A percentile compares a stretch with the other conserved stretches of the same genome.
phyloP scores from a whole-genome alignment of 2,797 vertebrate genomes.

The Florisuga fusca region DNA sequence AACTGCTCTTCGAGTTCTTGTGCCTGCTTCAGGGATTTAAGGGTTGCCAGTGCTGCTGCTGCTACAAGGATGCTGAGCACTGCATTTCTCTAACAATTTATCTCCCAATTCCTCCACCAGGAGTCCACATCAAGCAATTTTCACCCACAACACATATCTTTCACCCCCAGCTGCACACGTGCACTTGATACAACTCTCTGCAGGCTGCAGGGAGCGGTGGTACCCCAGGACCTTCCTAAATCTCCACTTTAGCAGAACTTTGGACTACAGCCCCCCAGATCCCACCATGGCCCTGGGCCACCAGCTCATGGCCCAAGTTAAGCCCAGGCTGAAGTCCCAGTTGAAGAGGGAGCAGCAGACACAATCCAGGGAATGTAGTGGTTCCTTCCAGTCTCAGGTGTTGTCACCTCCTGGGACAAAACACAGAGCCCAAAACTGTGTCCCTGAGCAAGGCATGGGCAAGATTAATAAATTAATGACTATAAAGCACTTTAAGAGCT shows the following conservation, averaged over 20 bases:
- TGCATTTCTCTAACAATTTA: not conserved
- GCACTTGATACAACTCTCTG: not conserved
- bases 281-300: fast-evolving
- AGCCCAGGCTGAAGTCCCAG: not conserved
- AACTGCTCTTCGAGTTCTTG: not conserved
- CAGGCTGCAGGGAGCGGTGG: not conserved
- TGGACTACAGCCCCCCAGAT: not conserved
- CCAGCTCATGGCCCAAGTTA: not conserved
- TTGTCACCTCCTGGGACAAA: not conserved
- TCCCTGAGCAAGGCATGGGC: not conserved
- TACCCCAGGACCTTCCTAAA: not conserved
- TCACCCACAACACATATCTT: fast-evolving
- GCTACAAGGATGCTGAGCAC: fast-evolving
- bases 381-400: fast-evolving
- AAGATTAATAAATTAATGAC: constrained; percentile 1
- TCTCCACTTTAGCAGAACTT: not conserved
- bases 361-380: not conserved
- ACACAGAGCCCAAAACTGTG: not conserved
- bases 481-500: not conserved
- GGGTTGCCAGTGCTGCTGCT: not conserved
- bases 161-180: not conserved
- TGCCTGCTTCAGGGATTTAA: not conserved
- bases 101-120: not conserved
- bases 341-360: not conserved
- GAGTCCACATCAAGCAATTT: not conserved